These are phyloP conservation scores for Temnopleurus reevesii DNA, from an alignment of 53 echinoderm and acorn worm genomes.

Conservation along the genomic window DNA sequence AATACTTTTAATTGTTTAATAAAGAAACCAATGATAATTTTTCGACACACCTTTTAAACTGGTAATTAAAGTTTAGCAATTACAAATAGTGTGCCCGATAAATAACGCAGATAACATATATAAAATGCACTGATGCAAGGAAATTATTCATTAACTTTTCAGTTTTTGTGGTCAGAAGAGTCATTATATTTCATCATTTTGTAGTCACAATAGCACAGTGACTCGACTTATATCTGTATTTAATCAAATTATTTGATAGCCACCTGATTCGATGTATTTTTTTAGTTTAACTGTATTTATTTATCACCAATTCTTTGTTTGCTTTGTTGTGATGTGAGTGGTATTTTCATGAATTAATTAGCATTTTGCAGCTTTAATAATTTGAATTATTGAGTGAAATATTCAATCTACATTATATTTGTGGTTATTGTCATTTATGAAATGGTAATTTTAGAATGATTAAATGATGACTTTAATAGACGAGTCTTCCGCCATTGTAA, in stretches of 20 bases:
- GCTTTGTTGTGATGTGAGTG: not conserved
- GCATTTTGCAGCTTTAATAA: not conserved
- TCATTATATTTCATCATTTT: too few relatives aligned
- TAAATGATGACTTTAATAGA: not conserved
- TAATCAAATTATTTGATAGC: not conserved
- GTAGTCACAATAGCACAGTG: not conserved
- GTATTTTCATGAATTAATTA: not conserved
- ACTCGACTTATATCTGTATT: not conserved
- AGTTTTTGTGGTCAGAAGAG: not conserved
- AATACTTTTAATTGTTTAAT: too few relatives aligned
- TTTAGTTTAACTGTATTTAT: too few relatives aligned
- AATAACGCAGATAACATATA: not conserved
- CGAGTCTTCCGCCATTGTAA: not conserved
- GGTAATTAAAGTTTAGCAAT: not conserved
- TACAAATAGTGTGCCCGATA: not conserved
- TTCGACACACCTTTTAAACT: not conserved
- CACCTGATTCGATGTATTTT: not conserved
- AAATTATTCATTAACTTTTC: conserved; percentile 15
- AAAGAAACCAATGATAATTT: not conserved
- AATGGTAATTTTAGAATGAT: not conserved
- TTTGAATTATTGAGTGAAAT: too few relatives aligned
- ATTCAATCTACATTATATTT: too few relatives aligned
- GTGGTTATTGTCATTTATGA: too few relatives aligned
- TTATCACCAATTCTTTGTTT: too few relatives aligned
- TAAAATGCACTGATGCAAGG: not conserved